These are phyloP conservation scores for Rhorus exstirpatorius DNA, from an alignment of 2,888 invertebrate genomes.

Conservation along the genomic window DNA sequence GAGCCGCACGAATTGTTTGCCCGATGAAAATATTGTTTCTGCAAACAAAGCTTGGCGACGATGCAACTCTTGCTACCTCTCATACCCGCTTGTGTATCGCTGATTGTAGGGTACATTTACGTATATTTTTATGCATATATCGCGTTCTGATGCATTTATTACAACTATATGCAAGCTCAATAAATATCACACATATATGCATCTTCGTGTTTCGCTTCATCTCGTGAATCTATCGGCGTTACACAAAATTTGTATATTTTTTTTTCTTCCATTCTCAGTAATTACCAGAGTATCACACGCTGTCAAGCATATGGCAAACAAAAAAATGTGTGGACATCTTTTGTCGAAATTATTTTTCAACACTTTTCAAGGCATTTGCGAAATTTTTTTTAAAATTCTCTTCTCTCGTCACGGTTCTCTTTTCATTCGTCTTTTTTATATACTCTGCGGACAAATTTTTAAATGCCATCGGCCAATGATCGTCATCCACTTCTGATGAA, in stretches of 20 bases:
- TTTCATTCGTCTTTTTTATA: no score
- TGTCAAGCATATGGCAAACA: no score
- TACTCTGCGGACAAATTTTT: no score
- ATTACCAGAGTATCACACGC: not conserved
- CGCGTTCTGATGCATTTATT: slow-evolving; percentile 5
- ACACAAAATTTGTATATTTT: not conserved
- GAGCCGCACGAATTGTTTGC: slow-evolving; percentile 84
- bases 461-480: no score
- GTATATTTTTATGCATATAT: not conserved
- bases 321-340: no score
- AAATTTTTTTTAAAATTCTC: no score
- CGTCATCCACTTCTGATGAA: no score
- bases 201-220: no score
- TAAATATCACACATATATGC: not conserved
- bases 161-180: not conserved
- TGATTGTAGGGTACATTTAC: slow-evolving; percentile 33
- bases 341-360: no score
- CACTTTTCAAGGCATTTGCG: no score
- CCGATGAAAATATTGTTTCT: slow-evolving; percentile 85
- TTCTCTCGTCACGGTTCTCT: no score
- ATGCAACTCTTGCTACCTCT: slow-evolving; percentile 64
- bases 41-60: slow-evolving; percentile 82
- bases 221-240: not conserved
- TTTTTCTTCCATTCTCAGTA: not conserved
- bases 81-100: slow-evolving; percentile 49